Evolutionary conservation across 2,113 vertebrate genomes (phyloP).

Genomic region (Xiphias gladius): DNA sequence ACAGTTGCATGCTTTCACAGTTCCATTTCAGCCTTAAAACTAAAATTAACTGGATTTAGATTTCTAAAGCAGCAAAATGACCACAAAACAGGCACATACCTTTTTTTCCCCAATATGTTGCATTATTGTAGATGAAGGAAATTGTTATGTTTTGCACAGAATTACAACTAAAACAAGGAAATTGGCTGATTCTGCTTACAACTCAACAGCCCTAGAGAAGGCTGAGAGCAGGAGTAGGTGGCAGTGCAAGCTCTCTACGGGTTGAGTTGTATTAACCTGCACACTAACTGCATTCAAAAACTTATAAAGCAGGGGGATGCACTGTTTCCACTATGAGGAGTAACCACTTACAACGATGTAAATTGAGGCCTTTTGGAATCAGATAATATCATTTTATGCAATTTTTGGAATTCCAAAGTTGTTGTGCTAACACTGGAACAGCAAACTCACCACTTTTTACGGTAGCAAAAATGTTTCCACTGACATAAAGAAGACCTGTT

Average conservation of each 20-base stretch:
- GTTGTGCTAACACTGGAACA: background rate
- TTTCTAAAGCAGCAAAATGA: background rate
- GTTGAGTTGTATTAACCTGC: too few species aligned
- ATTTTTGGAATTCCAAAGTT: background rate
- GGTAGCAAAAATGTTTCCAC: slow-evolving; percentile 21
- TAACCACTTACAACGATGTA: too few species aligned
- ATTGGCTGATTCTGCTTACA: background rate
- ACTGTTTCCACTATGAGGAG: too few species aligned
- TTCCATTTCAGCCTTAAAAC: background rate
- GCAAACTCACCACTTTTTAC: rapidly evolving
- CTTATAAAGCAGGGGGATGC: too few species aligned
- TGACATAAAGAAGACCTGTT: background rate
- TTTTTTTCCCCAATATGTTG: background rate
- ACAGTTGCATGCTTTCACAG: background rate
- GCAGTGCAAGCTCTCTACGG: too few species aligned
- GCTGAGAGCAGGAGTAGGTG: background rate
- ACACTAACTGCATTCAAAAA: too few species aligned
- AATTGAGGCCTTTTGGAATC: background rate
- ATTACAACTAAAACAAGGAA: background rate
- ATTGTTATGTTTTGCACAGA: background rate
- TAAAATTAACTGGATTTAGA: background rate
- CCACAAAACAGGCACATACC: background rate
- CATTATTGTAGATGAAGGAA: background rate
- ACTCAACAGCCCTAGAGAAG: background rate
- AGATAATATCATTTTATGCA: background rate